Base-by-base conservation (phyloP, 2,113 vertebrate genomes). In the Ictidomys tridecemlineatus region DNA sequence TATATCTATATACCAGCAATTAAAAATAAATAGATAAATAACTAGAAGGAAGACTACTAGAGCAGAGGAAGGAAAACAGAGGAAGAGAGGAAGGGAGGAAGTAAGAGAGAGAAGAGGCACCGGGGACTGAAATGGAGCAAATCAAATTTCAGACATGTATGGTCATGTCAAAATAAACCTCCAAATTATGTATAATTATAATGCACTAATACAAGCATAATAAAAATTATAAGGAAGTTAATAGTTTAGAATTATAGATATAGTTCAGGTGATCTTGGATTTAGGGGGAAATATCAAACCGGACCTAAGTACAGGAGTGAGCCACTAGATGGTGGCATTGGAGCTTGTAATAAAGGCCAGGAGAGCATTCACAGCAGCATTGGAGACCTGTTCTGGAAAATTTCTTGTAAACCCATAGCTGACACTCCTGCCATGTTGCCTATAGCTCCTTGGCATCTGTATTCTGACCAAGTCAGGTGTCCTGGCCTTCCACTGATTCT, bases 251-350 rank as follows among this genome's bases (percentile, higher is more conserved):
- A 61, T 61, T n/a, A 39, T 30, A 34, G 28, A 70, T 42, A 48
- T 5, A 30, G 26, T 69, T 89, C 37, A 56, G 39, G 70, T 76
- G 26, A 72, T 14, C 80, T 87, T 63, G 67, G 91, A 79, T 3
- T 53, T 51, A 53, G 24, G 13, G 45, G 37, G 63, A 93, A 87
- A 97, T 84, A 18, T 63, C 51, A 42, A 89, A 70, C 30, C 69
- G 92, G 51, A 72, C 24, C 14, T 13, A 78, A 58, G 10, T 93
- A 63, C 37, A 96, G 37, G 28, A 86, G 95, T 20, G 5, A 39
- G 45, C 96, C 91, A 83, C 93, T 95, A 93, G 84, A 92, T 93
- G 93, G 94, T 80, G 5, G 83, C 91, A 82, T 89, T 76, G 24
- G 48, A 58, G 83, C 85, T 84, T 87, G 11, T 90, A 92, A 89